Conservation (phyloP, 2,888 invertebrate species). For the Nomada lathburiana region DNA sequence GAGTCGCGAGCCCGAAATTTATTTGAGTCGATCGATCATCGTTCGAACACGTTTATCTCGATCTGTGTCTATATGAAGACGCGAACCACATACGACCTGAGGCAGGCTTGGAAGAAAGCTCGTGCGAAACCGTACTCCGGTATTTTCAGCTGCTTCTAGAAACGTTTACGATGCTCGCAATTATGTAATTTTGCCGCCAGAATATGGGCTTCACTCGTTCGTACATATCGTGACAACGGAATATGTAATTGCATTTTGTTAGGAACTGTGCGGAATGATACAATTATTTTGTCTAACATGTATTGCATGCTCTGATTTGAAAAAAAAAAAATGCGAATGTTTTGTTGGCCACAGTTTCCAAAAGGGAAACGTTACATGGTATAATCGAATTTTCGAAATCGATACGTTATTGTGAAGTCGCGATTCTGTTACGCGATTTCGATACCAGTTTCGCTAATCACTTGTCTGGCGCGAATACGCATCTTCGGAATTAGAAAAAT, state of each 20-base stretch:
- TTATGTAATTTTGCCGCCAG: constrained; percentile 36
- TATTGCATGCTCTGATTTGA: no score
- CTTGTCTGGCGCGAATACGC: background rate
- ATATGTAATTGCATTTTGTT: no score
- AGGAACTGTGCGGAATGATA: background rate
- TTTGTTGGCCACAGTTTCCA: background rate
- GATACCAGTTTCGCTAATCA: background rate
- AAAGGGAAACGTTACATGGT: background rate
- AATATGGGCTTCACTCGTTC: background rate
- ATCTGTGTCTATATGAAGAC: constrained; percentile 72
- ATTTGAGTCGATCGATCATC: constrained; percentile 8
- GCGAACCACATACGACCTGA: constrained; percentile 74
- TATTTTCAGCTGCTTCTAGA: constrained; percentile 37
- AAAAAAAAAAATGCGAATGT: constrained; percentile 22
- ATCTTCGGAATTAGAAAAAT: constrained; percentile 26
- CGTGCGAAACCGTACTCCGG: constrained; percentile 59
- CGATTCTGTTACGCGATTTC: background rate
- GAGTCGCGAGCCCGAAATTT: background rate
- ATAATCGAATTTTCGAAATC: background rate
- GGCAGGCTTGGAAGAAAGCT: constrained; percentile 74
- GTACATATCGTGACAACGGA: no score
- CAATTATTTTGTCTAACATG: no score
- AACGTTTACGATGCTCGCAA: constrained; percentile 7
- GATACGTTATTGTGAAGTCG: background rate
- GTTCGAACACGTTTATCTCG: constrained; percentile 15